phyloP scores from a whole-genome alignment of 2,797 vertebrate species.

The Poecilia gillii region DNA sequence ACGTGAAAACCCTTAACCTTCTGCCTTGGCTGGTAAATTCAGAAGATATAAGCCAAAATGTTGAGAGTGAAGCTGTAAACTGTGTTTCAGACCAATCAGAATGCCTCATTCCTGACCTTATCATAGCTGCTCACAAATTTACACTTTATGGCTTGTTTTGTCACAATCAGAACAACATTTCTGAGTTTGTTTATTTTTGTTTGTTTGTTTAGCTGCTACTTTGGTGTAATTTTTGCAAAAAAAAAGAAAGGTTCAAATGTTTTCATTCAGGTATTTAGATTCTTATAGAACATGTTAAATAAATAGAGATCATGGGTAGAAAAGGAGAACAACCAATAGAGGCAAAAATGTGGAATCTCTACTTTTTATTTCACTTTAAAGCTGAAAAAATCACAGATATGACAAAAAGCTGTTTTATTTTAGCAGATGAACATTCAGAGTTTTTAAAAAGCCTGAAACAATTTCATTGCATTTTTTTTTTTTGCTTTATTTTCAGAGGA shows the following conservation, averaged over 20 bases:
- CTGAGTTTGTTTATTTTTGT: neutral
- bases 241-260: conserved; percentile 13
- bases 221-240: conserved; percentile 8
- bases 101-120: conserved; percentile 40
- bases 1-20: conserved; percentile 63
- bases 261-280: conserved; percentile 24
- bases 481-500: neutral
- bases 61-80: conserved; percentile 36
- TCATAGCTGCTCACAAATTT: conserved; percentile 37
- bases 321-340: neutral
- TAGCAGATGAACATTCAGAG: neutral
- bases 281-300: conserved; percentile 18
- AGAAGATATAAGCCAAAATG: conserved; percentile 69
- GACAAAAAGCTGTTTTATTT: neutral
- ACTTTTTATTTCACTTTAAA: neutral
- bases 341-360: conserved; percentile 8
- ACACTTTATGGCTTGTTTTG: conserved; percentile 20
- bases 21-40: conserved; percentile 68
- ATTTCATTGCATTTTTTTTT: neutral
- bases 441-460: neutral
- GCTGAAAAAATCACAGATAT: neutral
- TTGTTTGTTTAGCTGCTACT: conserved; percentile 7
- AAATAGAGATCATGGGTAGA: neutral
- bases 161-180: conserved; percentile 1
- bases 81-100: conserved; percentile 35